phyloP scores from a whole-genome alignment of 2,888 invertebrate species.

The Gerris lacustris region DNA sequence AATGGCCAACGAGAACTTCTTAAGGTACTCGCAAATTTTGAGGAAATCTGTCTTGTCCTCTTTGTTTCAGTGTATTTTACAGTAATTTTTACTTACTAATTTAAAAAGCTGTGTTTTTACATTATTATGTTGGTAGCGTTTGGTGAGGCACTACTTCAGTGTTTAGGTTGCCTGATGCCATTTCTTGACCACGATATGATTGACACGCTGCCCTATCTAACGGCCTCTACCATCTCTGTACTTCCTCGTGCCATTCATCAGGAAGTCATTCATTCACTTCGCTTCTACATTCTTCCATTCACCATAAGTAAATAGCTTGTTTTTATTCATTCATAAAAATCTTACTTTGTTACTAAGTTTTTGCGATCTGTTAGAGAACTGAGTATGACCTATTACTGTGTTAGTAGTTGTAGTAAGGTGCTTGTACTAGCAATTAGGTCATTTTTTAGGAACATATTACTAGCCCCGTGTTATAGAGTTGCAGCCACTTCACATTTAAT shows the following conservation, averaged over 20 bases:
- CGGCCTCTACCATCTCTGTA: slow-evolving; percentile 86
- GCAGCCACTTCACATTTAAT: too few species aligned
- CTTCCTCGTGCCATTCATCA: slow-evolving; percentile 83
- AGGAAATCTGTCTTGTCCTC: too few species aligned
- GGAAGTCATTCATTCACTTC: slow-evolving; percentile 85
- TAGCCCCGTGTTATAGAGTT: too few species aligned
- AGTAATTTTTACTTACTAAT: too few species aligned
- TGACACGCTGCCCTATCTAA: slow-evolving; percentile 86
- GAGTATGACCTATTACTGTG: too few species aligned
- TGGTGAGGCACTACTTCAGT: slow-evolving; percentile 85
- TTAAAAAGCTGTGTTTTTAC: not conserved
- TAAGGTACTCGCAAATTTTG: too few species aligned
- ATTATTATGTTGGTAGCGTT: slow-evolving; percentile 52
- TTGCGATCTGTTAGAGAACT: too few species aligned
- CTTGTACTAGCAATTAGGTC: too few species aligned
- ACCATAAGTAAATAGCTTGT: slow-evolving; percentile 65
- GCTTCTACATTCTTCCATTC: slow-evolving; percentile 91
- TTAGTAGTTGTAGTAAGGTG: too few species aligned
- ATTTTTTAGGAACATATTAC: too few species aligned
- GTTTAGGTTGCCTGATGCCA: slow-evolving; percentile 85
- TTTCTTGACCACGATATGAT: slow-evolving; percentile 93
- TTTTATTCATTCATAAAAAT: slow-evolving; percentile 6
- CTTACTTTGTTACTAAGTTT: slow-evolving; percentile 1
- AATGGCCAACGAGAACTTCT: too few species aligned
- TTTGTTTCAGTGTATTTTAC: too few species aligned